Base-by-base conservation (phyloP, 1,140 invertebrate species). In the Bombus sylvicola region DNA sequence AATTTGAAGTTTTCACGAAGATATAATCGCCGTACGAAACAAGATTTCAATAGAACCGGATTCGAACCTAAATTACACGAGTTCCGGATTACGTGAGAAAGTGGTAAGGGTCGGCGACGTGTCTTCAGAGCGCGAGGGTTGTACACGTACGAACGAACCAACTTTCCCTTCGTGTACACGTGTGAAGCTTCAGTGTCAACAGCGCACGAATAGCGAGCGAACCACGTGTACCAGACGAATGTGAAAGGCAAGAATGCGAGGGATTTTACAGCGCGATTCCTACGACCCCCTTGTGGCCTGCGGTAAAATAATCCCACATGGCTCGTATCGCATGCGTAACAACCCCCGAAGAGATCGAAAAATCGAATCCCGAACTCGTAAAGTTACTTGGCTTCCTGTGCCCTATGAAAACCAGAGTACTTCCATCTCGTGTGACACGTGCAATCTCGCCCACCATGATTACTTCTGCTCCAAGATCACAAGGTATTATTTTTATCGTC, bases 291-390 rank as follows among this genome's bases (percentile, higher is more conserved):
- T 31, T 68, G 73, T 28, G 47, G 66, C 39, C 82, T 86, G 74
- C 47, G 76, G 75, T 83, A 90, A 90, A 90, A 89, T 90, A 89
- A 90, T 88, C 77, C 81, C 83, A 43, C 9, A 37, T 66, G 47
- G 68, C 69, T 80, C 81, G 43, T 89, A 84, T 84, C 75, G 25
- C 43, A 62, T 43, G 86, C 80, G 69, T 87, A 81, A 82, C 75
- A 47, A 83, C 59, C 53, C 66, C 31, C 37, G 25, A 84, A 89
- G 47, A 88, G 80, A 90, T 88, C 77, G 82, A 87, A 86, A 71
- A 90, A 90, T 53, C 79, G 80, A 88, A 88, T 83, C 39, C 68
- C 39, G 47, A 43, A 86, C 74, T 86, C 87, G 77, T 86, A 90
- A 87, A 88, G 43, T 88, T 84, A 12, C 62, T 57, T 68, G 84